Percentiles rank a stretch among this genome's conserved stretches.
Conservation (phyloP, 2,797 vertebrate species). For the Podarcis lilfordi region DNA sequence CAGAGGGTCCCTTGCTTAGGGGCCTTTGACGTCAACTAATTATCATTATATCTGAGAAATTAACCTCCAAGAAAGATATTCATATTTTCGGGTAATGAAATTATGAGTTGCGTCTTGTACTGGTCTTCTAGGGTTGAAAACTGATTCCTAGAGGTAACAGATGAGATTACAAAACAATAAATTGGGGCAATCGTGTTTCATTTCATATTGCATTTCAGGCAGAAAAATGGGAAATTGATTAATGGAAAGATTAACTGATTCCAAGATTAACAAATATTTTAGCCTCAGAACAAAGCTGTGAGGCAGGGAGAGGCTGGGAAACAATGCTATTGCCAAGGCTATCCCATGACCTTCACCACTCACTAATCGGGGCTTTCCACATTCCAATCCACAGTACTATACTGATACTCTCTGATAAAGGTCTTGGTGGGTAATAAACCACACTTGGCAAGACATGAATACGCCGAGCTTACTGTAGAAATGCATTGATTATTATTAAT, state of each 20-base stretch:
- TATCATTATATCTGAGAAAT: neutral
- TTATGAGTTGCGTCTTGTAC: neutral
- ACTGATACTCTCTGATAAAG: neutral
- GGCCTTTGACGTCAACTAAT: neutral
- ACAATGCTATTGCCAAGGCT: neutral
- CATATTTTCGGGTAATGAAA: neutral
- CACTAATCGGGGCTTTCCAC: neutral
- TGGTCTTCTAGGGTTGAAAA: neutral
- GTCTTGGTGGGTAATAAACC: neutral
- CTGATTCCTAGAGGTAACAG: neutral
- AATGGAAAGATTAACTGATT: neutral
- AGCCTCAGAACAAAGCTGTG: neutral
- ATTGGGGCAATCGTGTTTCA: no score
- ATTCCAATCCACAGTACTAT: neutral
- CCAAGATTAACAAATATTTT: neutral
- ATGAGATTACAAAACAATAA: neutral
- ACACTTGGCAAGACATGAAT: neutral
- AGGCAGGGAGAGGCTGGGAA: neutral
- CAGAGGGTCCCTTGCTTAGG: neutral
- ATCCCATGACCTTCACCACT: neutral
- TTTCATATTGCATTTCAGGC: neutral
- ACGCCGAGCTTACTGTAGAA: neutral
- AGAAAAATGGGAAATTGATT: neutral
- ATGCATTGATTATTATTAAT: neutral
- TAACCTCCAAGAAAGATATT: neutral